Conservation (phyloP, 2,888 invertebrate genomes). For the Pteria penguin region DNA sequence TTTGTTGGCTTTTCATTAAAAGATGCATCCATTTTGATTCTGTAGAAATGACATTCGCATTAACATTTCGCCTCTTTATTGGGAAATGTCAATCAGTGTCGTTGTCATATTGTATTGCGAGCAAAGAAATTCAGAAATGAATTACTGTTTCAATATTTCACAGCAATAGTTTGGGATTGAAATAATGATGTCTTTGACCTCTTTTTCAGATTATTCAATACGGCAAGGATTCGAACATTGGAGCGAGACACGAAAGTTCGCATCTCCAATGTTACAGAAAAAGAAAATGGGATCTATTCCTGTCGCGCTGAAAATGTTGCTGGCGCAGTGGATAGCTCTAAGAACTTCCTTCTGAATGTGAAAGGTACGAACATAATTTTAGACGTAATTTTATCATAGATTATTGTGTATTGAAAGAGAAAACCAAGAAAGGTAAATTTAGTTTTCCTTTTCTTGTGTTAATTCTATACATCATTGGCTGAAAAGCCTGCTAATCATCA, state of each 20-base stretch:
- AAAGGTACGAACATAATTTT: slow-evolving; percentile 79
- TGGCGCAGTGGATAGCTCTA: slow-evolving; percentile 82
- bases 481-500: no score
- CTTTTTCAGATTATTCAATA: slow-evolving; percentile 70
- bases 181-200: slow-evolving; percentile 14
- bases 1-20: no score
- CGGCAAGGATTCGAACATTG: slow-evolving; percentile 67
- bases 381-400: not conserved
- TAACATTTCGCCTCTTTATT: no score
- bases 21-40: no score
- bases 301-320: slow-evolving; percentile 87
- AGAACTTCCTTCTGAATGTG: slow-evolving; percentile 83
- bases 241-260: slow-evolving; percentile 82
- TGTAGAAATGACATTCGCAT: no score
- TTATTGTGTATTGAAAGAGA: not conserved
- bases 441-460: no score
- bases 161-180: no score
- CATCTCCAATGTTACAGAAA: slow-evolving; percentile 81
- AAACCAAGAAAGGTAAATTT: not conserved
- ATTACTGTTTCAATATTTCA: no score
- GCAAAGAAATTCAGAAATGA: no score
- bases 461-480: no score
- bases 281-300: slow-evolving; percentile 87
- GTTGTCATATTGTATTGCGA: no score
- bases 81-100: no score